A percentile compares a stretch with the other conserved stretches of the same genome.
Evolutionary conservation across 2,797 vertebrate species (phyloP).

Genomic region (Xenentodon cancila): DNA sequence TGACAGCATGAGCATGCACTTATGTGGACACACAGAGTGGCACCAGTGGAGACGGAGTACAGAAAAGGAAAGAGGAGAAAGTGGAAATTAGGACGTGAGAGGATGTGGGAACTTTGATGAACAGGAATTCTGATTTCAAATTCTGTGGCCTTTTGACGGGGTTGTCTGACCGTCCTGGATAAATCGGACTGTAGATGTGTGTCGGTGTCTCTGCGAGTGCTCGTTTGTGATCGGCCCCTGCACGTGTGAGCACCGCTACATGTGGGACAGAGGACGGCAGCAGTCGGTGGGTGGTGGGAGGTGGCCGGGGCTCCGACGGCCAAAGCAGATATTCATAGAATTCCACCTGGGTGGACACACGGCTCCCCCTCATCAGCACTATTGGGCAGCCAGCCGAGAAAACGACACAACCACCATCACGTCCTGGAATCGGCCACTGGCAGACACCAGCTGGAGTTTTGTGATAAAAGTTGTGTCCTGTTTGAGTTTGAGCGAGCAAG

Average conservation of each 20-base stretch:
- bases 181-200: neutral
- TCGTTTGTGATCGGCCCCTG: slow-evolving; percentile 42
- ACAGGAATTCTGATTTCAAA: neutral
- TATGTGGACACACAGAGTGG: neutral
- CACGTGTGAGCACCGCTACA: neutral
- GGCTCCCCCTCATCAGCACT: slow-evolving; percentile 38
- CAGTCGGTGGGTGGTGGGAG: neutral
- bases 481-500: slow-evolving; percentile 32
- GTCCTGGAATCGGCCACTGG: slow-evolving; percentile 24
- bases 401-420: slow-evolving; percentile 54
- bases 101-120: too few species aligned
- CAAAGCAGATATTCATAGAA: slow-evolving; percentile 79
- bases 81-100: too few species aligned
- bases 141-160: neutral
- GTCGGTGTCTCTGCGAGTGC: slow-evolving; percentile 12
- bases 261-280: slow-evolving; percentile 25
- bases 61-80: neutral
- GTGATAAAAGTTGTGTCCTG: slow-evolving; percentile 39
- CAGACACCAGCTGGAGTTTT: slow-evolving; percentile 51
- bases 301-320: slow-evolving; percentile 22
- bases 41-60: neutral
- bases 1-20: too few species aligned
- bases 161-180: neutral
- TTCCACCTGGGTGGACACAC: slow-evolving; percentile 74
- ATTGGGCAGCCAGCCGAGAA: slow-evolving; percentile 68